Evolutionary conservation across 2,888 invertebrate genomes (phyloP).

Genomic region (Luperina nickerlii): DNA sequence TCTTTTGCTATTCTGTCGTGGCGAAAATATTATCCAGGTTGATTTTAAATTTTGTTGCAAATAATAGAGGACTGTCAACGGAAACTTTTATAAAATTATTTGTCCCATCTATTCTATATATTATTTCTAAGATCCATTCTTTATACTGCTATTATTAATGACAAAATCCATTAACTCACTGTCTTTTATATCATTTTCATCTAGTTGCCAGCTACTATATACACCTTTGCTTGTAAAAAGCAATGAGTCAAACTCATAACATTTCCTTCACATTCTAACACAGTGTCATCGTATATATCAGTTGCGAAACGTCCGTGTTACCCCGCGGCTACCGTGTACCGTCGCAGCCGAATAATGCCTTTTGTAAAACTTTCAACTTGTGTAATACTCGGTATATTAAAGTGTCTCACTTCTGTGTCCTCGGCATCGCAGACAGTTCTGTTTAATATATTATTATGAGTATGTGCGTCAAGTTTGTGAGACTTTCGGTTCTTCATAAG

Average conservation of each 20-base stretch:
- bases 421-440: slow-evolving; percentile 56
- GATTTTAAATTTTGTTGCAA: not conserved
- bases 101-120: no score
- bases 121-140: not conserved
- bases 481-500: slow-evolving; percentile 15
- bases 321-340: slow-evolving; percentile 58
- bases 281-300: slow-evolving; percentile 54
- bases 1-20: slow-evolving; percentile 4
- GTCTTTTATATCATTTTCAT: not conserved
- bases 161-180: not conserved
- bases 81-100: not conserved
- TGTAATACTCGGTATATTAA: slow-evolving; percentile 65
- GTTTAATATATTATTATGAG: slow-evolving; percentile 61
- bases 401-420: slow-evolving; percentile 59
- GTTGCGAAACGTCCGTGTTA: slow-evolving; percentile 57
- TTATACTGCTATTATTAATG: not conserved
- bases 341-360: slow-evolving; percentile 68
- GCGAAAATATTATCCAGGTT: not conserved
- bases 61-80: not conserved
- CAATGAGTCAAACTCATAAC: slow-evolving; percentile 45
- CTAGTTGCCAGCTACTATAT: not conserved
- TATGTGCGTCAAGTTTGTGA: slow-evolving; percentile 45
- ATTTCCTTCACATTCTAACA: slow-evolving; percentile 45
- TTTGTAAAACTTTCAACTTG: slow-evolving; percentile 69
- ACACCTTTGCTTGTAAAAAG: not conserved